Percentiles rank a stretch among this genome's conserved stretches.
Evolutionary conservation across 1,140 invertebrate genomes (phyloP).

Genomic region (Diachasma alloeum): DNA sequence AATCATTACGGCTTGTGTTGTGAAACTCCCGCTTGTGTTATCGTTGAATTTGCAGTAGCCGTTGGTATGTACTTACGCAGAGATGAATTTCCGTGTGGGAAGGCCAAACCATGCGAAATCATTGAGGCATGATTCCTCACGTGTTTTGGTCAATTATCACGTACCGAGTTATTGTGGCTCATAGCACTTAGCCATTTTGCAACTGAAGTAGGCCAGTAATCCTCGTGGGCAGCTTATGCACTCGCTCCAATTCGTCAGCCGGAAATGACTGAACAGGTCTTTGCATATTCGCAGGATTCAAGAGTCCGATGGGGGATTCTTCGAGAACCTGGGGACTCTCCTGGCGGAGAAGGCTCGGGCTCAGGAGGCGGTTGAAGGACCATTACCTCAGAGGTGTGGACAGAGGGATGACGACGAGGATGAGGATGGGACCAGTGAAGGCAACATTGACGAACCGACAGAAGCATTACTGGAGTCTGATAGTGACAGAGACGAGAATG

Average conservation of each 20-base stretch:
- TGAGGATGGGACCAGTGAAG: conserved; percentile 47
- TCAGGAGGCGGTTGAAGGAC: conserved; percentile 49
- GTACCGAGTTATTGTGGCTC: background rate
- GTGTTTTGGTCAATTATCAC: too few species aligned
- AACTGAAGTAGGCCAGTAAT: background rate
- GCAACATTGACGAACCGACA: conserved; percentile 52
- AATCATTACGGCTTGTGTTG: background rate
- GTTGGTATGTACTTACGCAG: too few species aligned
- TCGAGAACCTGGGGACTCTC: conserved; percentile 80
- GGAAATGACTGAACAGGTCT: background rate
- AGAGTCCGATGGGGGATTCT: conserved; percentile 80
- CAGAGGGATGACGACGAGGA: conserved; percentile 51
- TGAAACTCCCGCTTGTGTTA: background rate
- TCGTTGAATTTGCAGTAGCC: background rate
- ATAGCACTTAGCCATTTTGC: background rate
- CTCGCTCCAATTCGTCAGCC: background rate
- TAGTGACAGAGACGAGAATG: conserved; percentile 69
- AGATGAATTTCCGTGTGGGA: background rate
- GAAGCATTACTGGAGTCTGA: conserved; percentile 60
- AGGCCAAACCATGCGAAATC: background rate
- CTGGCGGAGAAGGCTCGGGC: conserved; percentile 69
- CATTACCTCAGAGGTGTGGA: conserved; percentile 39
- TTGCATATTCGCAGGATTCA: conserved; percentile 70
- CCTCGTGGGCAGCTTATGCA: background rate
- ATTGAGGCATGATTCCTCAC: too few species aligned